Percentiles rank a stretch among this genome's conserved stretches.
These are phyloP conservation scores for Megaceryle torquata DNA, from an alignment of 2,113 vertebrate genomes.

Conservation along the genomic window DNA sequence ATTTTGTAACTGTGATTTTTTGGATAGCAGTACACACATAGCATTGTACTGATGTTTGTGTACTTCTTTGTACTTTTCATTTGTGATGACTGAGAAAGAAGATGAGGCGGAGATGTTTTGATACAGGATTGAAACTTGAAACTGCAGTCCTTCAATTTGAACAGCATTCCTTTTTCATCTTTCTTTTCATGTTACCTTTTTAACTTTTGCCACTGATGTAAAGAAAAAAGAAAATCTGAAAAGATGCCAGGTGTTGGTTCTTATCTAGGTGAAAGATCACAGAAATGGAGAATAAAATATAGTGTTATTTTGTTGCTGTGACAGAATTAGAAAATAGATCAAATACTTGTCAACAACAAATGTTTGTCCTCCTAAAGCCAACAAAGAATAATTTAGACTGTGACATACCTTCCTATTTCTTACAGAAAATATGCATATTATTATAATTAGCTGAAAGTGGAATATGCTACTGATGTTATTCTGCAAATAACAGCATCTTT, in stretches of 20 bases:
- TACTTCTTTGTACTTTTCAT: conserved; percentile 83
- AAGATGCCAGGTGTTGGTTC: conserved; percentile 81
- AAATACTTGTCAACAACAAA: conserved; percentile 78
- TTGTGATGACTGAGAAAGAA: conserved; percentile 79
- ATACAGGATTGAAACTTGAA: conserved; percentile 84
- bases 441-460: conserved; percentile 59
- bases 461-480: neutral
- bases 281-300: conserved; percentile 73
- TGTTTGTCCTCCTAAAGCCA: conserved; percentile 73
- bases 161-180: conserved; percentile 84
- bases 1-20: conserved; percentile 95
- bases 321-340: conserved; percentile 72
- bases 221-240: conserved; percentile 78
- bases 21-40: conserved; percentile 83
- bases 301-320: conserved; percentile 71
- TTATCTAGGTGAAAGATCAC: conserved; percentile 81
- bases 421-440: conserved; percentile 30
- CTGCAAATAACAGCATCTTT: conserved; percentile 15
- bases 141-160: conserved; percentile 84
- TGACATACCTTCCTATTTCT: conserved; percentile 28
- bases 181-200: conserved; percentile 87
- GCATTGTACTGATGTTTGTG: conserved; percentile 82
- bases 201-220: conserved; percentile 84
- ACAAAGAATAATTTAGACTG: conserved; percentile 62
- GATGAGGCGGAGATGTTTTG: conserved; percentile 81